Conservation (phyloP, 2,113 vertebrate species). For the Thryonomys swinderianus region DNA sequence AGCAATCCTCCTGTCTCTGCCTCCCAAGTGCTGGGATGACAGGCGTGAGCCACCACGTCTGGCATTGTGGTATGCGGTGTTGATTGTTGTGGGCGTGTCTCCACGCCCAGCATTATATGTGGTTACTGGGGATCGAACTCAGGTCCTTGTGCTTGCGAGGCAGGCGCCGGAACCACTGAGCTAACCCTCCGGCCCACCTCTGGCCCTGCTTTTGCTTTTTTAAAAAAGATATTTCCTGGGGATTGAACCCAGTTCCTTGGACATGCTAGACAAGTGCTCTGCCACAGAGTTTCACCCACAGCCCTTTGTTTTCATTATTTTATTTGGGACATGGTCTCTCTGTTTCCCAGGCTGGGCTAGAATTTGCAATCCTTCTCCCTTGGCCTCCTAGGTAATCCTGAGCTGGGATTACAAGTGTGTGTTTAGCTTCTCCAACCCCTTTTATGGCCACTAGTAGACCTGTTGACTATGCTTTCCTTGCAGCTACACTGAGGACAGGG, state of each 20-base stretch:
- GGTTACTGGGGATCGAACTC: too few species aligned
- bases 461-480: background rate
- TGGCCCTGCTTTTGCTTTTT: background rate
- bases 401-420: background rate
- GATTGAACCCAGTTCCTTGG: background rate
- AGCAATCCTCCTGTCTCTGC: too few species aligned
- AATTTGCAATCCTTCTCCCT: background rate
- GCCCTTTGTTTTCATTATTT: background rate
- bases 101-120: too few species aligned
- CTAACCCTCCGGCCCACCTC: too few species aligned
- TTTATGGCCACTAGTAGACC: background rate
- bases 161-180: too few species aligned
- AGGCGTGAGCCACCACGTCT: too few species aligned
- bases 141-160: too few species aligned
- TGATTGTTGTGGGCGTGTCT: too few species aligned
- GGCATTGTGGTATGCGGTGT: too few species aligned
- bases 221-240: background rate
- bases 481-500: background rate
- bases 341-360: background rate
- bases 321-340: background rate
- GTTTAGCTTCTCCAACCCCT: background rate
- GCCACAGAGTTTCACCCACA: background rate
- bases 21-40: too few species aligned
- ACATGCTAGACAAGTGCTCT: background rate
- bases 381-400: background rate